Conservation (phyloP, 1,140 invertebrate genomes). For the Drosophila leontia region DNA sequence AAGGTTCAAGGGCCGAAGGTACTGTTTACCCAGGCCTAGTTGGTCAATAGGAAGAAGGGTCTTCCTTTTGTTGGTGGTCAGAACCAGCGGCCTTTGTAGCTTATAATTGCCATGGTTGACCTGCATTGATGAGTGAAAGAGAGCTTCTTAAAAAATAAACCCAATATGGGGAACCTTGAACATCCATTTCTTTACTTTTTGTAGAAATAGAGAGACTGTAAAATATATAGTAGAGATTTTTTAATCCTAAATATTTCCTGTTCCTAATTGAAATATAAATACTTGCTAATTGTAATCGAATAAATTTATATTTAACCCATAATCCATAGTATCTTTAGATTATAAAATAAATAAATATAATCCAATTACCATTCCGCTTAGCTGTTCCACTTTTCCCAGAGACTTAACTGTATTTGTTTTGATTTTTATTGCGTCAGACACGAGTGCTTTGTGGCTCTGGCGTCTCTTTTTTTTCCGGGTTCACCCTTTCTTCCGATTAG, state of each 20-base stretch:
- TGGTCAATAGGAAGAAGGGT: background rate
- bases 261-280: background rate
- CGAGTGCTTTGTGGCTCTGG: constrained; percentile 18
- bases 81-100: constrained; percentile 18
- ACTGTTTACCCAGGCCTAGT: constrained; percentile 3
- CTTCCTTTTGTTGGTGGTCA: constrained; percentile 6
- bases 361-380: background rate
- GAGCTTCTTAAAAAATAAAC: background rate
- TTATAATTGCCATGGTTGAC: constrained; percentile 18
- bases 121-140: background rate
- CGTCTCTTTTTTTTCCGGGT: constrained; percentile 11
- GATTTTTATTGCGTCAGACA: constrained; percentile 25
- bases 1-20: constrained; percentile 9
- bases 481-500: constrained; percentile 21
- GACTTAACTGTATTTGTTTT: constrained; percentile 6
- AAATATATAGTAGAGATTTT: too few species aligned
- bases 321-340: background rate
- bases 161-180: too few species aligned
- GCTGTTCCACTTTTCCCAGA: constrained; percentile 7
- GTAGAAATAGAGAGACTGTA: too few species aligned
- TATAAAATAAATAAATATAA: background rate
- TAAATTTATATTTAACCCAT: background rate
- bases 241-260: background rate
- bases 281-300: background rate
- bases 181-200: too few species aligned